Conservation (phyloP, 2,888 invertebrate species). For the Perizoma flavofasciatum region DNA sequence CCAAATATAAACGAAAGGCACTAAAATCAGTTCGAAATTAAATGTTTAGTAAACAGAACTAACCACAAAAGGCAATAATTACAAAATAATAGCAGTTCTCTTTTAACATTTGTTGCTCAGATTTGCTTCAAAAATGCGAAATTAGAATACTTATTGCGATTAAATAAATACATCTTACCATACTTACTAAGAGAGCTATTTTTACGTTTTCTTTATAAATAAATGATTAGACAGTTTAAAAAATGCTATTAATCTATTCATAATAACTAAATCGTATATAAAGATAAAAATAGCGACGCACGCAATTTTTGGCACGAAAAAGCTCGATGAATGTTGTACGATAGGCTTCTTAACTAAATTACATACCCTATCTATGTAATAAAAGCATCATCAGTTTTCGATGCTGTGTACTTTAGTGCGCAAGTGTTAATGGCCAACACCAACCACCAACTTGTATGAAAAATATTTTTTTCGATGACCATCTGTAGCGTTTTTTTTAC, state of each 20-base stretch:
- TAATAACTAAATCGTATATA: constrained; percentile 35
- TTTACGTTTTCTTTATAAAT: constrained; percentile 40
- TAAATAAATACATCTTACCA: constrained; percentile 66
- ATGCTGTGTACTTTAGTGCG: too few relatives aligned
- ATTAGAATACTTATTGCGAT: constrained; percentile 19
- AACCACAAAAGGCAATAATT: neutral
- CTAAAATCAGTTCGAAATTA: constrained; percentile 13
- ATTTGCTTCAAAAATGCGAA: constrained; percentile 16
- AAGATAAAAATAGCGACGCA: constrained; percentile 41
- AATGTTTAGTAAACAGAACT: neutral
- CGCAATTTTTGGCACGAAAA: constrained; percentile 53
- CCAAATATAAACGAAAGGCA: constrained; percentile 15
- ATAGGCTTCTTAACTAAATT: neutral
- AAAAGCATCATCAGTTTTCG: too few relatives aligned
- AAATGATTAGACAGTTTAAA: constrained; percentile 38
- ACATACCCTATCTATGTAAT: neutral
- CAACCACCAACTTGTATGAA: too few relatives aligned
- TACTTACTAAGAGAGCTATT: constrained; percentile 64
- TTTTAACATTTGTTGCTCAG: constrained; percentile 6
- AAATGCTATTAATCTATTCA: constrained; percentile 14
- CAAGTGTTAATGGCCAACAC: too few relatives aligned
- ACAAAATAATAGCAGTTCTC: too few relatives aligned
- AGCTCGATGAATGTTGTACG: constrained; percentile 24
- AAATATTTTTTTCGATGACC: too few relatives aligned
- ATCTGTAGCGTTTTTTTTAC: too few relatives aligned